Conservation (phyloP, 2,797 vertebrate genomes). For the Varecia variegata region DNA sequence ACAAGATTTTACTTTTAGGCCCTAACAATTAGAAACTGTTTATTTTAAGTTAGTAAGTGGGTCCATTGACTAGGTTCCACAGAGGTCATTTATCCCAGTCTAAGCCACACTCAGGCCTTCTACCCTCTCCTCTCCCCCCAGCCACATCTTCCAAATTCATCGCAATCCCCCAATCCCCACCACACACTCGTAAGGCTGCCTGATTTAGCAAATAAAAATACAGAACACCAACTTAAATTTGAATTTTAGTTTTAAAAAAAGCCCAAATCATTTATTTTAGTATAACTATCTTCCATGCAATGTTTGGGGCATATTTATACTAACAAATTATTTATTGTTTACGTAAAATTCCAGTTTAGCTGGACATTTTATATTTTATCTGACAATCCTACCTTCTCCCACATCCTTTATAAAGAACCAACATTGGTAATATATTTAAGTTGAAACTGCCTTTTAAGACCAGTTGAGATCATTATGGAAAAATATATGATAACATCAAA, state of each 20-base stretch:
- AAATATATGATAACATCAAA: slow-evolving; percentile 52
- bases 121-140: background rate
- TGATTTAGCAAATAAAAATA: background rate
- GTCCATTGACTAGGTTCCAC: slow-evolving; percentile 46
- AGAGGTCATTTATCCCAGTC: slow-evolving; percentile 49
- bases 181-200: background rate
- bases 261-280: background rate
- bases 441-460: slow-evolving; percentile 41
- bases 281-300: background rate
- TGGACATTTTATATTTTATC: background rate
- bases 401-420: background rate
- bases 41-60: slow-evolving; percentile 59
- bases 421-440: slow-evolving; percentile 9
- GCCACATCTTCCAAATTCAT: background rate
- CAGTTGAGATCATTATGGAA: slow-evolving; percentile 54
- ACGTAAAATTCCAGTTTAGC: background rate
- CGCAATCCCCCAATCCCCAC: accelerated
- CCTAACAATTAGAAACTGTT: slow-evolving; percentile 73
- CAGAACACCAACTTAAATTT: background rate
- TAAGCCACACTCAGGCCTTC: background rate
- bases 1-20: slow-evolving; percentile 70
- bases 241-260: background rate
- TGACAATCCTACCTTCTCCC: background rate
- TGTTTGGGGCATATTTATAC: background rate
- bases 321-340: background rate